Percentiles rank a stretch among this genome's conserved stretches.
Evolutionary conservation across 2,888 invertebrate genomes (phyloP).

Genomic region (Cephus runcator): DNA sequence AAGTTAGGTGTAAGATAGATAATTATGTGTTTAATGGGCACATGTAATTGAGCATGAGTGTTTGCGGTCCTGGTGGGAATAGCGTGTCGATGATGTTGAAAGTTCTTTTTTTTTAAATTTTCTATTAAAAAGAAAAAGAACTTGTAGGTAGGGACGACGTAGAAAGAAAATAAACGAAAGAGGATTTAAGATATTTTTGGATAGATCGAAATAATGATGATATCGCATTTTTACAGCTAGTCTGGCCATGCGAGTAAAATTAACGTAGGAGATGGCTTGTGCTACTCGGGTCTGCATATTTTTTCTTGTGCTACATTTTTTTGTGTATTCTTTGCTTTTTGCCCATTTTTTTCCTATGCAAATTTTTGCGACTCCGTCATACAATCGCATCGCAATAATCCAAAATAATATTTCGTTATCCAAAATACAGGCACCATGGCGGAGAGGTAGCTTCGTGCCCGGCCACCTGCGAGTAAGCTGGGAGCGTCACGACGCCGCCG

Average conservation of each 20-base stretch:
- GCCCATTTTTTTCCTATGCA: not conserved
- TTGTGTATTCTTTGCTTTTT: not conserved
- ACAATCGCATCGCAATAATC: conserved; percentile 11
- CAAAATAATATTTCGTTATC: conserved; percentile 49
- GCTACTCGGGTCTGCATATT: no score
- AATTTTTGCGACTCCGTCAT: not conserved
- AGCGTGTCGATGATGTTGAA: not conserved
- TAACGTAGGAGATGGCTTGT: not conserved
- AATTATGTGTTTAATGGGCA: not conserved
- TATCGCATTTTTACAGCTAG: not conserved
- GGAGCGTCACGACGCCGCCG: conserved; percentile 64
- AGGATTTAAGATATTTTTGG: not conserved
- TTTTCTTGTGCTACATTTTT: no score
- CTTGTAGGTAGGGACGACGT: not conserved
- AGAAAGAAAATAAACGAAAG: not conserved
- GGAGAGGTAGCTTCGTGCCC: conserved; percentile 54
- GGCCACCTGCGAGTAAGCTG: conserved; percentile 59
- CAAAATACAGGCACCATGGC: conserved; percentile 41
- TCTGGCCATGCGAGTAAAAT: not conserved
- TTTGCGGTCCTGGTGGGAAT: not conserved
- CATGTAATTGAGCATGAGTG: not conserved
- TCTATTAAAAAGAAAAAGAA: not conserved
- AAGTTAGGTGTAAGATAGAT: not conserved
- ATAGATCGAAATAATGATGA: not conserved
- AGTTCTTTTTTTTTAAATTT: not conserved